Base-by-base conservation (phyloP, 2,113 vertebrate species). In the Prochilodus magdalenae region DNA sequence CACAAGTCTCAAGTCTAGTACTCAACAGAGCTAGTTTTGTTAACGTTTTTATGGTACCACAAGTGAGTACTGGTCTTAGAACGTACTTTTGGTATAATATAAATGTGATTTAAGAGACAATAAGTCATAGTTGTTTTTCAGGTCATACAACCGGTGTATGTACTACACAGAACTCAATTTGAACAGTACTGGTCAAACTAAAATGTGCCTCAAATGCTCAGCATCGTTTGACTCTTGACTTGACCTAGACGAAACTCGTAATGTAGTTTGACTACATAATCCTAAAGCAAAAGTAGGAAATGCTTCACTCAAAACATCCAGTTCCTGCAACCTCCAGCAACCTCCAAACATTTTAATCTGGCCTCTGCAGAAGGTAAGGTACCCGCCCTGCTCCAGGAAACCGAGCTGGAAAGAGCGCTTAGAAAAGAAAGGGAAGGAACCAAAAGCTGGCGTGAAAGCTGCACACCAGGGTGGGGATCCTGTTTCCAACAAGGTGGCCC, bases 301-400 rank as follows among this genome's bases (percentile, higher is more conserved):
- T 11, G 18, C 30, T 26, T 70, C 26, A n/a, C 66, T 62, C 26
- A 78, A 74, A 70, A 22, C 36, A 3, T 36, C 62, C 29, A 71
- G 44, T 8, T 47, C 8, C 51, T 66, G 49, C 73, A 62, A 86
- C 77, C 73, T 20, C 24, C 27, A 87, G 75, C 74, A 40, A 84
- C 81, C 75, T 53, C 51, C 72, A 92, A 88, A 92, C 85, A 92
- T 93, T 93, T 91, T 93, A 93, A 93, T 95, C 90, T 87, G 53
- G 79, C 88, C 88, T 89, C 79, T 89, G 85, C 88, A 92, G 92
- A 85, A 84, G 85, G 88, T 87, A 73, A 88, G 84, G 88, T 86
- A 83, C 87, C 91, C 88, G 89, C 90, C 84, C 88, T 91, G 87
- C 91, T 86, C 77, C 13, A 69, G 92, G 89, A 94, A 94, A 94